Conservation (phyloP, 2,888 invertebrate species). For the Nomada fabriciana region DNA sequence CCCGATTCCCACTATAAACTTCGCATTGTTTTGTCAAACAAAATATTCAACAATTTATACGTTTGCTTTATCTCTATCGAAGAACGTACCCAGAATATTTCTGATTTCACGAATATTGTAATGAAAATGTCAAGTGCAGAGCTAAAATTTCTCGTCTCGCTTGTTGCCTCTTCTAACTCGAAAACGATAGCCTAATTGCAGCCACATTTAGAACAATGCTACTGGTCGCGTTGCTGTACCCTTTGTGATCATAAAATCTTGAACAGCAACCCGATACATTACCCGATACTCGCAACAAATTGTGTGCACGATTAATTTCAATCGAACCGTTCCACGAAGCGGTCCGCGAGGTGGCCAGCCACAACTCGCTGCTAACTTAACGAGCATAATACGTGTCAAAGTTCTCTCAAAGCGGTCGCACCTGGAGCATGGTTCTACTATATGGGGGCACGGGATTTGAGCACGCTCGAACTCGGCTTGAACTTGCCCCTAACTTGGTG, state of each 20-base stretch:
- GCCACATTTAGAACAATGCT: background rate
- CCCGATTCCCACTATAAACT: background rate
- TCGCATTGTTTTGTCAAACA: too few relatives aligned
- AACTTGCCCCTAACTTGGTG: conserved; percentile 73
- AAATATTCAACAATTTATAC: too few relatives aligned
- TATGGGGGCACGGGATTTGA: conserved; percentile 41
- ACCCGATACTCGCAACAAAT: background rate
- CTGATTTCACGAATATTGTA: too few relatives aligned
- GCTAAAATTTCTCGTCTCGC: too few relatives aligned
- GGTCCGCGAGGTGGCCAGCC: conserved; percentile 28
- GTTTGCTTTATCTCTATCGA: too few relatives aligned
- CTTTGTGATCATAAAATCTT: background rate
- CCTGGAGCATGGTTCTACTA: conserved; percentile 51
- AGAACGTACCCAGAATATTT: too few relatives aligned
- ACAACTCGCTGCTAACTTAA: conserved; percentile 70
- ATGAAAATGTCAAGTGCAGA: too few relatives aligned
- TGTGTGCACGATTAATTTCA: conserved; percentile 60
- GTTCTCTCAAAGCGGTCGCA: conserved; percentile 73
- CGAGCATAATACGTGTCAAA: conserved; percentile 79
- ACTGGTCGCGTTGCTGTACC: too few relatives aligned
- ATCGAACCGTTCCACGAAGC: conserved; percentile 50
- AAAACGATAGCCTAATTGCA: background rate
- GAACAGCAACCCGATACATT: background rate
- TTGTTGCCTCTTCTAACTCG: background rate
- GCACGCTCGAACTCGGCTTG: conserved; percentile 61